Evolutionary conservation across 2,888 invertebrate species (phyloP), one percentile per base, ranked within the genome.

Genomic region (Mechanitis messenoides): DNA sequence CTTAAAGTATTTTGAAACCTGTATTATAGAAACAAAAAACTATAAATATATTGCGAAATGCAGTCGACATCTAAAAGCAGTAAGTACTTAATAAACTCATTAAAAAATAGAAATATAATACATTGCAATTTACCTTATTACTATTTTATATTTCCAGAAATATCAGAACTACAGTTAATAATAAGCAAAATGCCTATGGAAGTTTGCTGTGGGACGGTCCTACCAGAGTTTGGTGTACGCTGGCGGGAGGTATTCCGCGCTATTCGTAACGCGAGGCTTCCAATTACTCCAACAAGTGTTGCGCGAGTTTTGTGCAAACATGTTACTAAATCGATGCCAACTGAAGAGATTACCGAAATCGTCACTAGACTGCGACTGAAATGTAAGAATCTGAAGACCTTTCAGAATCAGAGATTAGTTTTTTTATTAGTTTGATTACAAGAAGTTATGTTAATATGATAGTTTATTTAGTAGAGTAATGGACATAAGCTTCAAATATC

Each of bases 221-320:
- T 83, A 1, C 81, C 86, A 0, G 86, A 86, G 58, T 79, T 87
- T n/a, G 84, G 82, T 0, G 68, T 87, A 1, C 69, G 69, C 2
- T 87, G 86, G 86, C 65, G 71, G 3, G 80, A 83, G 0, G 69
- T 87, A 0, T 71, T 80, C 0, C 69, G 70, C 0, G 78, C 80
- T 0, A 74, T 87, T 0, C 72, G 81, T 1, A 79, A 76, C 31
- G 69, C 76, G 0, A 69, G 81, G 0, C 66, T 85, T 9, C 80
- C 84, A 0, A 83, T 87, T 83, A 74, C 78, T 1, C 70, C 85
- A 0, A 65, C 72, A 0, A 85, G 81, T 54, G 74, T 87, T 0
- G 85, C 85, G 0, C 64, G 73, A 3, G 78, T 87, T 2, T 63
- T 87, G 2, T 77, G 80, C 35, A 66, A 68, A 9, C 76, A 83